A percentile compares a stretch with the other conserved stretches of the same genome.
These are phyloP conservation scores for Anolis apletophallus DNA, from an alignment of 2,797 vertebrate species.

Conservation along the genomic window DNA sequence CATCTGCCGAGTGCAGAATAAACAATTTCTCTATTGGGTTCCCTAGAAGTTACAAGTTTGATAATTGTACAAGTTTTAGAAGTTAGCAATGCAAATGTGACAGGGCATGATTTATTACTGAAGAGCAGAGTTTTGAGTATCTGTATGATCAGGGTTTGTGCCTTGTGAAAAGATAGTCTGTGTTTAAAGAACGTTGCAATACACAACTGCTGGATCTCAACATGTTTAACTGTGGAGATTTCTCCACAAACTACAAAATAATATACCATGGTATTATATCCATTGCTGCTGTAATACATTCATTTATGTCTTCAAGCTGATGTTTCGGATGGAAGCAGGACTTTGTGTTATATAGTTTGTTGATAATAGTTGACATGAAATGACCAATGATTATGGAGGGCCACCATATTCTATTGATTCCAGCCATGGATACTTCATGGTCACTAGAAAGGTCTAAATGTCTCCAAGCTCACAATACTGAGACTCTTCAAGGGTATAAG, in stretches of 20 bases:
- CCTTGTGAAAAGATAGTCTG: not conserved
- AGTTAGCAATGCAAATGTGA: not conserved
- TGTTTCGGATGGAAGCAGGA: constrained; percentile 15
- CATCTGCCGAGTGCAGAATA: not conserved
- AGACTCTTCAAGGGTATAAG: not conserved
- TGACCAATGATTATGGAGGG: not conserved
- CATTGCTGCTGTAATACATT: not conserved
- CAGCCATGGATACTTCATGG: not conserved
- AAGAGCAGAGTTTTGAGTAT: not conserved
- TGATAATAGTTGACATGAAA: not conserved
- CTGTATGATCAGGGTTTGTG: not conserved
- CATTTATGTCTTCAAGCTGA: not conserved
- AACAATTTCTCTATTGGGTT: not conserved
- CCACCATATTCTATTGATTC: not conserved
- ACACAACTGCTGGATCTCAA: not conserved
- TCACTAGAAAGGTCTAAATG: not conserved
- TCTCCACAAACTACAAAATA: constrained; percentile 18
- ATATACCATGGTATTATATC: too few relatives aligned
- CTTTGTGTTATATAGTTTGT: not conserved
- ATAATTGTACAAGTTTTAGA: not conserved
- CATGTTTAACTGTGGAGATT: constrained; percentile 10
- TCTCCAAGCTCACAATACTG: not conserved
- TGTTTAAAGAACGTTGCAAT: not conserved
- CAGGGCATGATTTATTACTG: not conserved
- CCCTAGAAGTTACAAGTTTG: not conserved